Conservation (phyloP, 2,888 invertebrate genomes). For the Masnerella sp. region DNA sequence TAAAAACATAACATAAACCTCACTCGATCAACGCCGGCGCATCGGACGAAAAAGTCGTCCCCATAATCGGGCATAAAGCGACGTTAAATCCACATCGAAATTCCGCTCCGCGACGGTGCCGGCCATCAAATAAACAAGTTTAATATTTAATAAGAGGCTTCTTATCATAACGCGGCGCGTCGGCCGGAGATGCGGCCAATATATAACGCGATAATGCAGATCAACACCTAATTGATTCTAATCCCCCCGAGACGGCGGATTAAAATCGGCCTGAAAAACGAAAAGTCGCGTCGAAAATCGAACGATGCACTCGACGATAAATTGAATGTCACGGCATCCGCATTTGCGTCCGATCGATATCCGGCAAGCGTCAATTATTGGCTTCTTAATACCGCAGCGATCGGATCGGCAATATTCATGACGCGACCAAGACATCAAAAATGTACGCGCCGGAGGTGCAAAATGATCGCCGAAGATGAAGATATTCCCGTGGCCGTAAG, state of each 20-base stretch:
- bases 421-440: slow-evolving; percentile 40
- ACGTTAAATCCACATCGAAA: slow-evolving; percentile 7
- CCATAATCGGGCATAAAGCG: slow-evolving; percentile 14
- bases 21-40: neutral
- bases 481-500: slow-evolving; percentile 57
- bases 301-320: slow-evolving; percentile 32
- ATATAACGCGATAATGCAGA: slow-evolving; percentile 40
- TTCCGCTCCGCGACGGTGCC: no score
- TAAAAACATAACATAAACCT: no score
- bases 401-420: slow-evolving; percentile 51
- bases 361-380: slow-evolving; percentile 44
- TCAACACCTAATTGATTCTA: slow-evolving; percentile 54
- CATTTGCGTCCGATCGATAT: slow-evolving; percentile 39
- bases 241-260: slow-evolving; percentile 33
- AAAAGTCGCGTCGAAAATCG: slow-evolving; percentile 33
- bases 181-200: slow-evolving; percentile 10
- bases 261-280: slow-evolving; percentile 16
- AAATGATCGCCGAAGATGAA: slow-evolving; percentile 61
- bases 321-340: slow-evolving; percentile 35
- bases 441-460: slow-evolving; percentile 46
- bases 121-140: slow-evolving; percentile 27
- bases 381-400: slow-evolving; percentile 41
- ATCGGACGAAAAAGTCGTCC: neutral
- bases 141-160: slow-evolving; percentile 32
- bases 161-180: slow-evolving; percentile 42